phyloP scores from a whole-genome alignment of 1,140 invertebrate genomes.

The Drusus annulatus region DNA sequence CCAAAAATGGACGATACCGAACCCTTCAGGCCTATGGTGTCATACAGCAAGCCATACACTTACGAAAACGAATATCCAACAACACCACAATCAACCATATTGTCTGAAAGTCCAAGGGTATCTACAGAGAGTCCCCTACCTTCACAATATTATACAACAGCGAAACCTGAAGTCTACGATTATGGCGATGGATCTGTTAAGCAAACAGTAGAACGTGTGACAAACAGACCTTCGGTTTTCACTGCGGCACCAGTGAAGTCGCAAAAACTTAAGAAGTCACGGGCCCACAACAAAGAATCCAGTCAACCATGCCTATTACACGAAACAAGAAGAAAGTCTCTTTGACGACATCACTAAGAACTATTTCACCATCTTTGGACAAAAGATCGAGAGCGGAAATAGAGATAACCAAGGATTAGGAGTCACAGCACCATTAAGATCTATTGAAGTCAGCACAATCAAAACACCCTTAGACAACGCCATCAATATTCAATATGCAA shows the following conservation, averaged over 20 bases:
- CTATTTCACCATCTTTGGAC: conserved; percentile 83
- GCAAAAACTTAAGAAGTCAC: conserved; percentile 58
- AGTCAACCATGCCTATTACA: conserved; percentile 77
- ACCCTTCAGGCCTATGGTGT: conserved; percentile 75
- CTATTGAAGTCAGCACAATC: conserved; percentile 54
- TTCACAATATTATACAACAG: conserved; percentile 67
- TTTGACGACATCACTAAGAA: conserved; percentile 84
- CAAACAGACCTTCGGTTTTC: conserved; percentile 52
- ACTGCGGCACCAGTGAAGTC: conserved; percentile 47
- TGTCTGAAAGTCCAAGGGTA: conserved; percentile 59
- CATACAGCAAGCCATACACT: conserved; percentile 76
- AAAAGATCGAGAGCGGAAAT: conserved; percentile 74
- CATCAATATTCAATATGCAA: conserved; percentile 53
- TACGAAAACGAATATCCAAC: conserved; percentile 67
- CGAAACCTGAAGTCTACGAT: conserved; percentile 64
- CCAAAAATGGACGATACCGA: conserved; percentile 73
- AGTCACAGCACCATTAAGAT: conserved; percentile 67
- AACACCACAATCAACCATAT: conserved; percentile 13
- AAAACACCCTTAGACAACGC: conserved; percentile 50
- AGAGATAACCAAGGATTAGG: conserved; percentile 72
- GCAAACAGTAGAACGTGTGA: conserved; percentile 53
- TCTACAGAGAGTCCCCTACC: conserved; percentile 67
- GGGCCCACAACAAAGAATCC: conserved; percentile 75
- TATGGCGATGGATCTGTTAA: conserved; percentile 63
- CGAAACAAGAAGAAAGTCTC: conserved; percentile 79